Conservation (phyloP, 2,113 vertebrate genomes). For the Neofelis nebulosa region DNA sequence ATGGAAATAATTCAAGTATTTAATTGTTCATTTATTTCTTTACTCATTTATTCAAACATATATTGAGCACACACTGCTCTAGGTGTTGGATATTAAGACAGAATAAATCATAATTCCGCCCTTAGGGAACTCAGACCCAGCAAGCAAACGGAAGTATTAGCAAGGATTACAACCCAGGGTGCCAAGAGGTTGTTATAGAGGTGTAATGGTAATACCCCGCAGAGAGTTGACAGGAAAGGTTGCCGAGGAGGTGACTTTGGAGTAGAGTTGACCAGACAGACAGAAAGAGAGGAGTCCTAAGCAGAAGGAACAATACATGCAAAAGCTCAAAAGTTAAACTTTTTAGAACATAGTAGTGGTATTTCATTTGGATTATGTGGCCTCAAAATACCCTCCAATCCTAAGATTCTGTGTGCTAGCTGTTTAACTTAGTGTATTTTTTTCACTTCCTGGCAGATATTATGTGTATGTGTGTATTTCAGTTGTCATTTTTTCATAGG, state of each 20-base stretch:
- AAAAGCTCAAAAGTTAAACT: not conserved
- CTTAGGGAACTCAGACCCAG: not conserved
- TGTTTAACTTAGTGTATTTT: not conserved
- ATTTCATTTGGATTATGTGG: not conserved
- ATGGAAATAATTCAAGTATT: not conserved
- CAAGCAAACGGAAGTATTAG: not conserved
- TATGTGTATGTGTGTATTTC: slow-evolving; percentile 6
- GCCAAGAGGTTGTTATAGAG: not conserved
- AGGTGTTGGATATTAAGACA: not conserved
- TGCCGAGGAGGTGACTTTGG: not conserved
- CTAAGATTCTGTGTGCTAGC: not conserved
- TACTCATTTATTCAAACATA: not conserved
- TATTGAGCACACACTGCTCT: not conserved
- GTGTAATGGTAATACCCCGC: not conserved
- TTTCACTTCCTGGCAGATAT: not conserved
- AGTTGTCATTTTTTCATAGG: slow-evolving; percentile 40
- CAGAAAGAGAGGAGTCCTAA: not conserved
- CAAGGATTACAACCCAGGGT: not conserved
- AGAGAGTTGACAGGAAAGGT: not conserved
- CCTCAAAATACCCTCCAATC: not conserved
- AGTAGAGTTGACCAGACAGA: not conserved
- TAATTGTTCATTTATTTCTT: not conserved
- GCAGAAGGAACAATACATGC: not conserved
- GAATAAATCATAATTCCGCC: not conserved
- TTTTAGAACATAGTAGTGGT: not conserved